Conservation (phyloP, 1,140 invertebrate species). For the Caenorhabditis latens region DNA sequence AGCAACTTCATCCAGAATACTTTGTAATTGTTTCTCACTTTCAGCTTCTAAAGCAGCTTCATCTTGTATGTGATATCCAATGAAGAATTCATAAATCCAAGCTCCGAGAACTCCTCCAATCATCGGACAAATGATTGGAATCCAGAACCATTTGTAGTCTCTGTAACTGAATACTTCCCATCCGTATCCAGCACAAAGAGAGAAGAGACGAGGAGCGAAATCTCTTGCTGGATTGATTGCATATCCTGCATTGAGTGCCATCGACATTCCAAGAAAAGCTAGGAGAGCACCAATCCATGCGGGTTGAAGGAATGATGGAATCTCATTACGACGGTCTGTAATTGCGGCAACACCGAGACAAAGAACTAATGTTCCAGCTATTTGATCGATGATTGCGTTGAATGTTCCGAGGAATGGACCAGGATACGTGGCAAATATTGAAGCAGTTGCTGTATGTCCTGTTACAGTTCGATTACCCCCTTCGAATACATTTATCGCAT, state of each 20-base stretch:
- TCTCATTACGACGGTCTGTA: slow-evolving; percentile 80
- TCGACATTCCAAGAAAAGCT: slow-evolving; percentile 57
- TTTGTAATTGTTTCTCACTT: slow-evolving; percentile 1
- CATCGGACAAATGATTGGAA: slow-evolving; percentile 81
- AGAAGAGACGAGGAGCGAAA: slow-evolving; percentile 81
- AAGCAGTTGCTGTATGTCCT: slow-evolving; percentile 78
- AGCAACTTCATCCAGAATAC: not conserved
- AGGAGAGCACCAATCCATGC: slow-evolving; percentile 79
- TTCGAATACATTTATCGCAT: slow-evolving; percentile 79
- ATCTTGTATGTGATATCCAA: slow-evolving; percentile 81
- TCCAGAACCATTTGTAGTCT: slow-evolving; percentile 80
- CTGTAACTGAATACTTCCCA: slow-evolving; percentile 79
- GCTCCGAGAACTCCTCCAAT: slow-evolving; percentile 80
- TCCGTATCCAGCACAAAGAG: slow-evolving; percentile 79
- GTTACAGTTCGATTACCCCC: slow-evolving; percentile 76
- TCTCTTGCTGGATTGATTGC: slow-evolving; percentile 82
- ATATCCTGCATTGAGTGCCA: slow-evolving; percentile 78
- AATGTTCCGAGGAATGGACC: slow-evolving; percentile 78
- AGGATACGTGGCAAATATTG: slow-evolving; percentile 82
- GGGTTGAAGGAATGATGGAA: slow-evolving; percentile 79
- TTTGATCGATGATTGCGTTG: slow-evolving; percentile 80
- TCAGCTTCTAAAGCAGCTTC: slow-evolving; percentile 19
- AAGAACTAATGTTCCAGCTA: slow-evolving; percentile 80
- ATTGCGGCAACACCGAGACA: slow-evolving; percentile 80
- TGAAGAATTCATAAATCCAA: slow-evolving; percentile 80